Base-by-base conservation (phyloP, 1,140 invertebrate species). In the Subanguina moxae region DNA sequence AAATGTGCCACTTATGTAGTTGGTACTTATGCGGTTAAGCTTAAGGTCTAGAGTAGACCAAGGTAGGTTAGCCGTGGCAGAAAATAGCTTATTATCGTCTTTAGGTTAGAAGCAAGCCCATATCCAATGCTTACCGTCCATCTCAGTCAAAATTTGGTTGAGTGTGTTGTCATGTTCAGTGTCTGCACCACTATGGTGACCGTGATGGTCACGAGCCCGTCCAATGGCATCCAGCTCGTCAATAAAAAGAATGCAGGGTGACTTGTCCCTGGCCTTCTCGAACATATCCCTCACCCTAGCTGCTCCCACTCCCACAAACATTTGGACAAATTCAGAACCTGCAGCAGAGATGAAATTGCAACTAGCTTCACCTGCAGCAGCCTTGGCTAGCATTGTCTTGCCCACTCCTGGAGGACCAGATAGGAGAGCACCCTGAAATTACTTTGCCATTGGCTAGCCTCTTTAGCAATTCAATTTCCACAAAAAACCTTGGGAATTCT, bases 191-290 rank as follows among this genome's bases (percentile, higher is more conserved):
- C 97, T 91, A 82, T 88, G 93, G 82, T 88, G 93, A 74, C 91
- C 86, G 1, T 38, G 32, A 11, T 93, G 91, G 19, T 91, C 90
- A 83, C 95, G 86, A 82, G 98, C 97, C 68, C 94, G 87, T 59
- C 95, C 95, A 43, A 98, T 93, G 3, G 95, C 95, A 86, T 98
- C 95, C 78, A 99, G 97, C 88, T 98, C 95, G 86, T 99, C 95
- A 82, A 98, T 97, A 82, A 99, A 99, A n/a, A 99, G 85, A 83
- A 99, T 98, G 84, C 94, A 98, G 3, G 95, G 95, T 11, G 94
- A 93, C 85, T 97, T 91, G 83, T 97, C 94, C 58, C 94, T 86
- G 0, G 95, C 95, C 88, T 92, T 90, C 0, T 90, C 85, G 84
- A 99, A 99, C 91, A 98, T 94, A 83, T 98, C 95, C 71, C 95